Base-by-base conservation (phyloP, 1,140 invertebrate genomes). In the Nephila pilipes region DNA sequence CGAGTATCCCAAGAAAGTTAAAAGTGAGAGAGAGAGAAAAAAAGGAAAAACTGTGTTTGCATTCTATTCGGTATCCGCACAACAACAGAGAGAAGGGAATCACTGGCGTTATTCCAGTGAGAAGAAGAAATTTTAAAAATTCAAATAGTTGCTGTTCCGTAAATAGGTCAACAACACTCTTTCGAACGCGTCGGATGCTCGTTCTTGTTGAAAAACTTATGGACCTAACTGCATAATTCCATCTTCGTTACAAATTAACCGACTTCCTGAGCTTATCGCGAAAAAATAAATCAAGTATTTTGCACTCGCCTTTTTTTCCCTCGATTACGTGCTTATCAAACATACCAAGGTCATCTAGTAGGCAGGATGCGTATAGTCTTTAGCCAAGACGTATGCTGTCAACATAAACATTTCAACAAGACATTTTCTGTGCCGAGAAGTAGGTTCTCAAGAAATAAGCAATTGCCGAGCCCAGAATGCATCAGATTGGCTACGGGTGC, bases 141-240 rank as follows among this genome's bases (percentile, higher is more conserved):
- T 69, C 12, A 14, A 29, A 69, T 16, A 25, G 25, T n/a, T 29
- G 65, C 14, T 46, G 46, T 69, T 32, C 65, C 25, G 25, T 69
- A 69, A 69, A 69, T 69, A 69, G 65, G 65, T 69, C 65, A 69
- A 69, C 65, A 69, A 69, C 65, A 69, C 65, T 10, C 65, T 32
- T 29, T 69, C 14, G 25, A 69, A 69, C 10, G 65, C 65, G 25
- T 69, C 65, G 29, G 65, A 16, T 63, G 10, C 32, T 36, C 65
- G 25, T 29, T 16, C 29, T 16, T 16, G 29, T 18, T 29, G 65
- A 69, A 32, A 32, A 32, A 32, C 29, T 1, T 16, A 2, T 10
- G n/a, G 29, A 32, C 65, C 14, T 32, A 18, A 16, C 25, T n/a
- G 14, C 65, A 69, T 69, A 69, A 32, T 32, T 69, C 65, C 25